Evolutionary conservation across 2,888 invertebrate species (phyloP).

Genomic region (Leptura quadrifasciata): DNA sequence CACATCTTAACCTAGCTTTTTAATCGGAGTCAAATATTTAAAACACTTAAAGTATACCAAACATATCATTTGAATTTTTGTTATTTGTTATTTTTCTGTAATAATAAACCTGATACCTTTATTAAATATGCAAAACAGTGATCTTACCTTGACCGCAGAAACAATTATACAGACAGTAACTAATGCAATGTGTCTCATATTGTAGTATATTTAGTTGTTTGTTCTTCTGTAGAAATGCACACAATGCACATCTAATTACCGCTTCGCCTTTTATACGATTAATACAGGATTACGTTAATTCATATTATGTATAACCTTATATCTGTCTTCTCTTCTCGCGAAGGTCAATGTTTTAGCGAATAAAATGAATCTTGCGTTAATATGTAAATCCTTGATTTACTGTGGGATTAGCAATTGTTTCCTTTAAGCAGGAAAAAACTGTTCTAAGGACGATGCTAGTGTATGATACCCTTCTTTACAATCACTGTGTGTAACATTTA

Average conservation of each 20-base stretch:
- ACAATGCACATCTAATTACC: background rate
- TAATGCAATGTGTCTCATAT: background rate
- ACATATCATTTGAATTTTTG: no score
- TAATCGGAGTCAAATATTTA: no score
- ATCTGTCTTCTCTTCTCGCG: background rate
- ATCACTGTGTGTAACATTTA: no score
- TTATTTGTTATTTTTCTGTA: background rate
- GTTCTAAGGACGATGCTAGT: background rate
- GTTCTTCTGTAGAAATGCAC: background rate
- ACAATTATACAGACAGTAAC: background rate
- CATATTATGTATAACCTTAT: background rate
- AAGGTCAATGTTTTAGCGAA: background rate
- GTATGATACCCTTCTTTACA: background rate
- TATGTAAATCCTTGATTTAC: background rate
- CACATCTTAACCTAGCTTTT: no score
- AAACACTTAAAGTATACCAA: no score
- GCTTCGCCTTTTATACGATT: background rate
- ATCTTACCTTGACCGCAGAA: background rate
- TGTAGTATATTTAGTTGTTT: background rate
- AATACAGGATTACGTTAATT: background rate
- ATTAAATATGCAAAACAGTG: background rate
- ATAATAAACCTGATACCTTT: no score
- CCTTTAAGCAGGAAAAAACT: background rate
- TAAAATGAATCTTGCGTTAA: background rate
- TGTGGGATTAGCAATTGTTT: background rate